These are phyloP conservation scores for Teleogryllus oceanicus DNA, from an alignment of 2,888 invertebrate genomes.

Conservation along the genomic window DNA sequence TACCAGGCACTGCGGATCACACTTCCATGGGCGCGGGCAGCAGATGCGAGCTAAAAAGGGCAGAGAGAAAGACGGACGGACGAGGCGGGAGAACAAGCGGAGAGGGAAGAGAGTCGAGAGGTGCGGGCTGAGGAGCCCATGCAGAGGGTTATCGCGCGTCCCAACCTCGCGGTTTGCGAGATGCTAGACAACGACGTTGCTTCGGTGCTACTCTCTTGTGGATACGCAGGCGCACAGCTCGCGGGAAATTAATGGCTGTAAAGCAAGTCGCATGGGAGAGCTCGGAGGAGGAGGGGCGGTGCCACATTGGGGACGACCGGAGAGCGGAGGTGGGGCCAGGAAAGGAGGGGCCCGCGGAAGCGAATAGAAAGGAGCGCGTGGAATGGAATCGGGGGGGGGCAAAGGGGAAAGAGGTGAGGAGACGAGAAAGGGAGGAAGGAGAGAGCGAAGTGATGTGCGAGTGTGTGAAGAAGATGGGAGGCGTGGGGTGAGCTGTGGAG, in stretches of 20 bases:
- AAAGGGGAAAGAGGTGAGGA: not conserved
- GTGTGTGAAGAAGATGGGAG: not conserved
- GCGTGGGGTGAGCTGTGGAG: not conserved
- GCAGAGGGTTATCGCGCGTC: not conserved
- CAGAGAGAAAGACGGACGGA: no score
- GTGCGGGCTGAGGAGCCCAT: no score
- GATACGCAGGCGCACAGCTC: not conserved
- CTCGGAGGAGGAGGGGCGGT: no score
- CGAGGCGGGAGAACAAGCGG: no score
- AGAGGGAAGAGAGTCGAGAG: no score
- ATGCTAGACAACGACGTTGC: not conserved
- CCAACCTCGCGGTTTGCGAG: not conserved
- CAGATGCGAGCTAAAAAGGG: no score
- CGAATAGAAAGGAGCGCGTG: not conserved
- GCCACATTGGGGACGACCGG: not conserved
- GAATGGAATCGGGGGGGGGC: not conserved
- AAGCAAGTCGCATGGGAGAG: not conserved
- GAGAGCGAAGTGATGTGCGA: not conserved
- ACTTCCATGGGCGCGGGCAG: no score
- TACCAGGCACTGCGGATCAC: no score
- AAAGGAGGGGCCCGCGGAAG: not conserved
- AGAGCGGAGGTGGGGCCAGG: not conserved
- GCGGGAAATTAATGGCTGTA: conserved; percentile 18
- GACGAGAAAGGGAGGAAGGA: not conserved
- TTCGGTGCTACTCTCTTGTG: not conserved